Percentiles rank a stretch among this genome's conserved stretches.
Conservation (phyloP, 1,140 invertebrate species). For the Chironomus striatipennis region DNA sequence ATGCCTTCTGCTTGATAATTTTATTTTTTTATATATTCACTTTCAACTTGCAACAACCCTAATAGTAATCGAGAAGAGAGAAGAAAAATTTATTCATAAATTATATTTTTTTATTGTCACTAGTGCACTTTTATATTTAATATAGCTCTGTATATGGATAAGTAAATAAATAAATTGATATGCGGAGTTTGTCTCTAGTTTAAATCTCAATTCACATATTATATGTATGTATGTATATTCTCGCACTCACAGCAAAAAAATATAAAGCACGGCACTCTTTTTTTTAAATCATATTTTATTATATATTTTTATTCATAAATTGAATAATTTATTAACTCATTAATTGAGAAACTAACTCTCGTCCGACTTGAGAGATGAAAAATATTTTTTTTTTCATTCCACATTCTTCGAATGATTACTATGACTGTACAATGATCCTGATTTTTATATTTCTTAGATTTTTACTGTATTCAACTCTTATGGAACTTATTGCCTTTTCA, state of each 20-base stretch:
- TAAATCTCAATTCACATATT: background rate
- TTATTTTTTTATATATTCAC: background rate
- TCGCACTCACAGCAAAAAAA: background rate
- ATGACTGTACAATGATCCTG: too few species aligned
- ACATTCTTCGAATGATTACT: too few species aligned
- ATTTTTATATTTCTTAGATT: too few species aligned
- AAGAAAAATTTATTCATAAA: background rate
- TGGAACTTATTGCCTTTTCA: too few species aligned
- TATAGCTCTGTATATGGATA: background rate
- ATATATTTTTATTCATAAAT: slow-evolving; percentile 10
- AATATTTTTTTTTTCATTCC: background rate
- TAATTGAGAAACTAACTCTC: slow-evolving; percentile 9
- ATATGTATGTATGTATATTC: background rate
- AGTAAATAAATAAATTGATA: slow-evolving; percentile 5
- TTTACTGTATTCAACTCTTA: too few species aligned
- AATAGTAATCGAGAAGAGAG: background rate
- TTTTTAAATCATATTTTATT: background rate
- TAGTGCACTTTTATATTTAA: background rate
- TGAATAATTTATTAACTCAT: slow-evolving; percentile 9
- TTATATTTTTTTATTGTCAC: background rate
- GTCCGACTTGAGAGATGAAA: background rate
- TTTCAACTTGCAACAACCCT: slow-evolving; percentile 6
- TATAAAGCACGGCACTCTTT: background rate
- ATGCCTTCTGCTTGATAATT: slow-evolving; percentile 6
- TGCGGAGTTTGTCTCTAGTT: background rate